Conservation (phyloP, 2,113 vertebrate species). For the Cnemophilus loriae region DNA sequence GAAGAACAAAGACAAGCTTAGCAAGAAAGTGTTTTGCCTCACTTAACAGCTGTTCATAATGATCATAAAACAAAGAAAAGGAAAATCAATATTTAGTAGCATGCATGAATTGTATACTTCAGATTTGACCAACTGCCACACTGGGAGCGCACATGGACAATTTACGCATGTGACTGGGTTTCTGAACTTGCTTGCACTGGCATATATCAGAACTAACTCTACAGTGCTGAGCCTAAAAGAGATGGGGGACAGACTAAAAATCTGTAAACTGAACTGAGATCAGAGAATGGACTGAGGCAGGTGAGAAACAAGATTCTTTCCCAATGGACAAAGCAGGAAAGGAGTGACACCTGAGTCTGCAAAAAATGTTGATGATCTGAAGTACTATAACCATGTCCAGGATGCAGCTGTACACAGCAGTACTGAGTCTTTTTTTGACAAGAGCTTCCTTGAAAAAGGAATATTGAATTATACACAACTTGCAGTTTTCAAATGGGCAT, state of each 20-base stretch:
- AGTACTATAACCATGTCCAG: background rate
- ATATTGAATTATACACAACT: background rate
- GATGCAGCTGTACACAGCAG: background rate
- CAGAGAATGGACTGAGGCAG: background rate
- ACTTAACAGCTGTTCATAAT: slow-evolving; percentile 15
- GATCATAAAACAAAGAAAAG: slow-evolving; percentile 26
- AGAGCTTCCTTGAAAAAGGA: background rate
- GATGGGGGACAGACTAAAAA: background rate
- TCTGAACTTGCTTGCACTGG: background rate
- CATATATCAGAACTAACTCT: background rate
- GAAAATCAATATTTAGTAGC: slow-evolving; percentile 1
- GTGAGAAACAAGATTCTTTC: background rate
- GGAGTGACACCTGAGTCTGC: background rate
- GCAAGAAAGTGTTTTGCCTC: slow-evolving; percentile 25
- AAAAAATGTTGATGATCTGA: background rate
- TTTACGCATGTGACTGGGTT: background rate
- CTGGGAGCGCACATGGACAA: background rate
- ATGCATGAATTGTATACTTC: background rate
- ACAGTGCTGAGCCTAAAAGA: background rate
- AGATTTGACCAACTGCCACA: background rate
- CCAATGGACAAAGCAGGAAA: background rate
- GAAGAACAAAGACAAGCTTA: slow-evolving; percentile 68
- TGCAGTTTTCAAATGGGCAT: background rate
- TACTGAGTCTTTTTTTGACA: background rate
- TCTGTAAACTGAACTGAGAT: background rate